A percentile compares a stretch with the other conserved stretches of the same genome.
These are phyloP conservation scores for Hippoglossus hippoglossus DNA, from an alignment of 2,797 vertebrate species.

Conservation along the genomic window DNA sequence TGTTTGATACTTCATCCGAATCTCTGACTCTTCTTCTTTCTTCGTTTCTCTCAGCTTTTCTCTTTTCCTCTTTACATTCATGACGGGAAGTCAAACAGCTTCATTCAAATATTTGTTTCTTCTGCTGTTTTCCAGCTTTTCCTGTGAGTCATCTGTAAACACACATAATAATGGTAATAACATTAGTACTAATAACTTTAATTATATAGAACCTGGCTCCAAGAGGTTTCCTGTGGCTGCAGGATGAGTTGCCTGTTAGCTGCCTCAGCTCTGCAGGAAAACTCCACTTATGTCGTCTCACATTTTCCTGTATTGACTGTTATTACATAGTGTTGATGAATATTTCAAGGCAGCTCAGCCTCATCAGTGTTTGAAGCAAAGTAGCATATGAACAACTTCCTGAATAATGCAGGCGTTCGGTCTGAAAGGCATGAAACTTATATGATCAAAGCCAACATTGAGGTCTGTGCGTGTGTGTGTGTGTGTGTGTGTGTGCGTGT, in stretches of 20 bases:
- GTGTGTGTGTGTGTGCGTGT: background rate
- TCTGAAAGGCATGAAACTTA: background rate
- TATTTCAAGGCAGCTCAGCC: background rate
- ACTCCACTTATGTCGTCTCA: too few relatives aligned
- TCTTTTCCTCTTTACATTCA: too few relatives aligned
- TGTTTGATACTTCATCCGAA: too few relatives aligned
- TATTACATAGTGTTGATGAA: background rate
- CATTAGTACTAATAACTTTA: background rate
- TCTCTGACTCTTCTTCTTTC: too few relatives aligned
- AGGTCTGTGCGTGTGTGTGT: too few relatives aligned
- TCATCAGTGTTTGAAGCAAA: background rate
- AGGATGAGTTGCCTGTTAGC: too few relatives aligned
- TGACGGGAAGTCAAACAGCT: too few relatives aligned
- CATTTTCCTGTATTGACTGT: background rate
- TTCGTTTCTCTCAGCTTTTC: too few relatives aligned
- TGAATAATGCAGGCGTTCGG: background rate
- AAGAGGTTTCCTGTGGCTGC: background rate
- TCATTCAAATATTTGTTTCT: too few relatives aligned
- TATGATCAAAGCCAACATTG: too few relatives aligned
- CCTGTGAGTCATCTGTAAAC: too few relatives aligned
- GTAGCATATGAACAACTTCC: background rate
- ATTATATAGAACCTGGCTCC: background rate
- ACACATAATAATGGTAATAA: background rate
- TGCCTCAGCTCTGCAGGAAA: background rate
- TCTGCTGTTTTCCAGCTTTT: too few relatives aligned